Evolutionary conservation across 2,797 vertebrate species (phyloP).

Genomic region (Rhinogobio ventralis): DNA sequence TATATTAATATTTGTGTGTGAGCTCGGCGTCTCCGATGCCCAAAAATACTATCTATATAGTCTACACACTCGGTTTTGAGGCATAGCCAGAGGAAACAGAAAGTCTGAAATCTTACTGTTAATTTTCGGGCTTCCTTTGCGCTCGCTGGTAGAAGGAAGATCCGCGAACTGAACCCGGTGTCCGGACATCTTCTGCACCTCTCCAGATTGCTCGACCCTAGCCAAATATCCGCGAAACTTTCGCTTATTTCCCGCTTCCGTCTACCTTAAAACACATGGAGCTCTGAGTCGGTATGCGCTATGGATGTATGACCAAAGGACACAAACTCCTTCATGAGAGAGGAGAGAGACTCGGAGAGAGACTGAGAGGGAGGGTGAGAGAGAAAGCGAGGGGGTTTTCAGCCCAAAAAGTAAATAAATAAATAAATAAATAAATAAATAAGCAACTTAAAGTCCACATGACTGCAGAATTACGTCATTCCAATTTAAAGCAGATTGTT

Average conservation of each 20-base stretch:
- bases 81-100: slow-evolving; percentile 19
- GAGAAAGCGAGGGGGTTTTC: slow-evolving; percentile 37
- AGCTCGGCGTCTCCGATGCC: background rate
- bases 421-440: slow-evolving; percentile 65
- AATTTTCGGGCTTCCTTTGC: slow-evolving; percentile 72
- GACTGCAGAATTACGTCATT: slow-evolving; percentile 78
- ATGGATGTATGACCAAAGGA: slow-evolving; percentile 11
- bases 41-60: background rate
- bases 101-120: slow-evolving; percentile 74
- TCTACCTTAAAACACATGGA: slow-evolving; percentile 13
- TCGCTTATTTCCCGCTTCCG: slow-evolving; percentile 36
- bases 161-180: slow-evolving; percentile 85
- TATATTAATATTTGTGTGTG: background rate
- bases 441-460: slow-evolving; percentile 62
- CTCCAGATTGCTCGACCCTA: slow-evolving; percentile 45
- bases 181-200: slow-evolving; percentile 77
- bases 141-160: slow-evolving; percentile 73
- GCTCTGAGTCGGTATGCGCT: slow-evolving; percentile 19
- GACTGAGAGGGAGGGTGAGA: slow-evolving; percentile 28
- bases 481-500: slow-evolving; percentile 34
- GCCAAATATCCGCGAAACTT: slow-evolving; percentile 71
- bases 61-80: background rate
- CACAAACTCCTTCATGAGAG: slow-evolving; percentile 37
- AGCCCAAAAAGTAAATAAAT: slow-evolving; percentile 51
- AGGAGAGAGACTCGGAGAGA: slow-evolving; percentile 30